These are phyloP conservation scores for Mormyrus proboscirostris DNA, from an alignment of 2,797 vertebrate genomes.

Conservation along the genomic window DNA sequence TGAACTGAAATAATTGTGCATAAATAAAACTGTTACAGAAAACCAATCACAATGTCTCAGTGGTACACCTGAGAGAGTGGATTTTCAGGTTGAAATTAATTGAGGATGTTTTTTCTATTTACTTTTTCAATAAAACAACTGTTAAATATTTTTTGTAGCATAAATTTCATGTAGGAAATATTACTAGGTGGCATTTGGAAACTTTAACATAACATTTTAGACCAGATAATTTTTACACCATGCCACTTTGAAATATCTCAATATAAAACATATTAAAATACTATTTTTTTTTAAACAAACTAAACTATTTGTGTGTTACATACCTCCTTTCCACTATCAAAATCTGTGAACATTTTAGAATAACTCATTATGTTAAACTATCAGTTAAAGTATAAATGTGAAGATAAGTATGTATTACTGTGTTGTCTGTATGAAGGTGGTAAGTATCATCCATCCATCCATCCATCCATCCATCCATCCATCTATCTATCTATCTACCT, in stretches of 20 bases:
- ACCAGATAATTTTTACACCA: neutral
- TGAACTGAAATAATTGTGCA: neutral
- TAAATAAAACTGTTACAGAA: constrained; percentile 23
- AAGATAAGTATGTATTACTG: neutral
- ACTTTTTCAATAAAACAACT: constrained; percentile 23
- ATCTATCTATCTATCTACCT: neutral
- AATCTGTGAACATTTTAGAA: neutral
- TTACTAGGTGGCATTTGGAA: neutral
- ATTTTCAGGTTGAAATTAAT: neutral
- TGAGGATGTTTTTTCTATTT: constrained; percentile 30
- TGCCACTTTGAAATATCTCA: neutral
- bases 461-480: neutral
- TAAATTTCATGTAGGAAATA: neutral
- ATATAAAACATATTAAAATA: neutral
- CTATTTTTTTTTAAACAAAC: neutral
- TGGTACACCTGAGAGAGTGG: constrained; percentile 24
- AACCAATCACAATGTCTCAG: constrained; percentile 22
- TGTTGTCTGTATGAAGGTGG: neutral
- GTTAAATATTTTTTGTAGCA: neutral
- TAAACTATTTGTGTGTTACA: neutral
- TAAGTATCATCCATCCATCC: neutral
- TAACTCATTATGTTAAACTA: neutral
- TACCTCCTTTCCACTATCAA: neutral
- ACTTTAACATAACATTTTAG: neutral
- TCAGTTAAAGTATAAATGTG: neutral